Evolutionary conservation across 2,113 vertebrate species (phyloP), one percentile per base, ranked within the genome.

Genomic region (Jacana jacana): DNA sequence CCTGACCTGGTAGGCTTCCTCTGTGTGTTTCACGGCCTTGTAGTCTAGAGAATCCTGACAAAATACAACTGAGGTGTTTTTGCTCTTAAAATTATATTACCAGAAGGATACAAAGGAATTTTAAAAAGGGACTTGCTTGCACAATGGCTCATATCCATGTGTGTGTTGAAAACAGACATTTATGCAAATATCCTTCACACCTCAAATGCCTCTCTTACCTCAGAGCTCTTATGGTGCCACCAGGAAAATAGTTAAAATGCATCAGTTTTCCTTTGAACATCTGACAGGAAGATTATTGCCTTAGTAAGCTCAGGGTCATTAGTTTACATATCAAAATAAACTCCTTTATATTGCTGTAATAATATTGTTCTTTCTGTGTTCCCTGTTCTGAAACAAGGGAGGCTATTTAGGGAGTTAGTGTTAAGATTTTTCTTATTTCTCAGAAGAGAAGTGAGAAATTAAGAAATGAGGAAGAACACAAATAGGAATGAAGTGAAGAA

Each of bases 401-500:
- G 17, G 5, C 6, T 66, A 31, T 31, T 42, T 81, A 37, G 11
- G 42, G 27, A 68, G 23, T n/a, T 71, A 52, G 3, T 46, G 22
- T 35, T 88, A 84, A 46, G 31, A 20, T 37, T 5, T 54, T 40
- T 79, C 31, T 68, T 72, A 44, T 57, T 58, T 60, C 27, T 4
- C 12, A 68, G 7, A 9, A 37, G 49, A 72, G 68, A 71, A 63
- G 10, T 42, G 24, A 76, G 52, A 71, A 65, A n/a, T 33, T 49
- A 44, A 86, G 20, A 69, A 81, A 48, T 5, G 4, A 39, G 5
- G 23, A 72, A 88, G 15, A 42, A 68, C 0, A 0, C 0, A 0
- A 55, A 33, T 20, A 81, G 10, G 23, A 61, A 31, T 17, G 7
- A 8, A 72, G 54, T 25, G 16, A 60, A 75, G 48, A 81, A 25